These are phyloP conservation scores for Dicrostonyx torquatus DNA, from an alignment of 2,797 vertebrate species.

Conservation along the genomic window DNA sequence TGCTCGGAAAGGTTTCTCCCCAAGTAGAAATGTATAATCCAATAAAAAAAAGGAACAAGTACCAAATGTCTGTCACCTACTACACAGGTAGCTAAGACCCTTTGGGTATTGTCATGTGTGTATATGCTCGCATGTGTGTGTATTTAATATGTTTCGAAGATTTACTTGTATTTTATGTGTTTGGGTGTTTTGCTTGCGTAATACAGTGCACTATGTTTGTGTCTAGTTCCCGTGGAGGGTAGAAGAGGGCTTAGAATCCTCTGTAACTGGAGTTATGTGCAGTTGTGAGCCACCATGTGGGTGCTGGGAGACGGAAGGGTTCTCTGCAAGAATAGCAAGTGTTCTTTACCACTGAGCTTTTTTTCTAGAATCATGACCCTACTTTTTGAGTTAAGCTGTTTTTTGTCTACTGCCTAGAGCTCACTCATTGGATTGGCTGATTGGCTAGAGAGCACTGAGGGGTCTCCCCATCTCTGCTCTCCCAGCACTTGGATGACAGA, in stretches of 20 bases:
- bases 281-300: neutral
- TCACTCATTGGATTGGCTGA: neutral
- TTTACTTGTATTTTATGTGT: neutral
- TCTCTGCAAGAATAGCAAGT: neutral
- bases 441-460: neutral
- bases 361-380: neutral
- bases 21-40: neutral
- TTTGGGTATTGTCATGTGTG: neutral
- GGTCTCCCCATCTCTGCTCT: neutral
- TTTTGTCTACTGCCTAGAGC: neutral
- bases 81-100: neutral
- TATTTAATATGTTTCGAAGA: neutral
- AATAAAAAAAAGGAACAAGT: neutral
- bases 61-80: rapidly evolving
- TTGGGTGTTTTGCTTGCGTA: neutral
- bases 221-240: neutral
- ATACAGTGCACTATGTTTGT: neutral
- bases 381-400: neutral
- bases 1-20: neutral
- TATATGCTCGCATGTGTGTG: neutral
- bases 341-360: neutral
- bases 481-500: neutral
- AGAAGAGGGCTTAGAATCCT: neutral
- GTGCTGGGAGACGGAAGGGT: neutral
- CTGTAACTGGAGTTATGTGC: neutral